Evolutionary conservation across 2,797 vertebrate genomes (phyloP), one percentile per base, ranked within the genome.

Genomic region (Borostomias antarcticus): DNA sequence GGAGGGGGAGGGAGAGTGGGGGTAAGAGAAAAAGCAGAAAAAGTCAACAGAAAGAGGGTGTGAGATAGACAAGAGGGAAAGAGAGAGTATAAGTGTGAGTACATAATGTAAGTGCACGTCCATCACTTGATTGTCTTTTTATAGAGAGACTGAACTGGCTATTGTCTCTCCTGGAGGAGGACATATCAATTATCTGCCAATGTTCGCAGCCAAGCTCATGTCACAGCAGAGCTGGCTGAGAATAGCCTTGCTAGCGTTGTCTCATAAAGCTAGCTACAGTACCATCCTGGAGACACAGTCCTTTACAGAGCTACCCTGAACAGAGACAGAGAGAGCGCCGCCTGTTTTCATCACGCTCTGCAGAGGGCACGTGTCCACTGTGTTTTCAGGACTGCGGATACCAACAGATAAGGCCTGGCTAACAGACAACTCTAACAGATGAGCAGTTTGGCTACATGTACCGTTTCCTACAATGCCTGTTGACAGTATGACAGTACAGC

Each of bases 181-280:
- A 71, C 66, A 73, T 75, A 69, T 51, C 40, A 45, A 73, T 64
- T 54, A 69, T 79, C 66, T 58, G 8, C 69, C 65, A 71, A 63
- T 8, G 4, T 68, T 70, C 67, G 54, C 10, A 58, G 72, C 64
- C 67, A 77, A 51, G 67, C 58, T 72, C 65, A 69, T 79, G 78
- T 69, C 77, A 79, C 4, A 58, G 43, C 64, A 35, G 68, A 84
- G 50, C 73, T 73, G 30, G 43, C 80, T 82, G 29, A 81, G 72
- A 87, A 85, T 83, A 82, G 54, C 30, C 54, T 8, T 13, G 53
- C 48, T 29, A 69, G 70, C 62, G 74, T 65, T 10, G 62, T 28
- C 17, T 45, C 0, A 6, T 45, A 40, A 4, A 45, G 40, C 15
- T 43, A 69, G 52, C 33, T 40, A 29, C 40, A n/a, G n/a, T n/a